These are phyloP conservation scores for Pachypanchax playfairii DNA, from an alignment of 2,113 vertebrate species.

Conservation along the genomic window DNA sequence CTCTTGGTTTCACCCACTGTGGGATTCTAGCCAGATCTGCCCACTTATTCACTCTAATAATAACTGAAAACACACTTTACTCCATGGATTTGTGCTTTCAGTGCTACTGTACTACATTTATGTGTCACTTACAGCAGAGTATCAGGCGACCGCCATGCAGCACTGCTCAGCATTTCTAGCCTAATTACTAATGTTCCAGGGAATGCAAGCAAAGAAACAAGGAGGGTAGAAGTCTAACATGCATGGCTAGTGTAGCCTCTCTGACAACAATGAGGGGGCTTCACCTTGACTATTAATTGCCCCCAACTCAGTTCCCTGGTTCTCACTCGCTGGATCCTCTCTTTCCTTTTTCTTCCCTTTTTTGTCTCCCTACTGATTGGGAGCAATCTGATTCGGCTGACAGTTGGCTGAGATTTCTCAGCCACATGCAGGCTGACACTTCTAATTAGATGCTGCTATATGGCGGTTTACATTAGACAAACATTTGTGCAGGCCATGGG, in stretches of 20 bases:
- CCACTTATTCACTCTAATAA: slow-evolving; percentile 24
- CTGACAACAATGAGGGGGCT: slow-evolving; percentile 71
- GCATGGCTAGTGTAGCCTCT: slow-evolving; percentile 65
- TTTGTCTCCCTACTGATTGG: slow-evolving; percentile 67
- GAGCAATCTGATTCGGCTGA: slow-evolving; percentile 72
- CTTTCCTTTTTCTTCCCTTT: slow-evolving; percentile 50
- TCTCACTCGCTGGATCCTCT: slow-evolving; percentile 59
- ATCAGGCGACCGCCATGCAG: slow-evolving; percentile 46
- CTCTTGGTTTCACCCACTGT: slow-evolving; percentile 46
- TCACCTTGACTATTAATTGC: slow-evolving; percentile 79
- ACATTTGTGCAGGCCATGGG: slow-evolving; percentile 78
- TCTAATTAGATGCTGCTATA: slow-evolving; percentile 80
- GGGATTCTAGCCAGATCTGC: slow-evolving; percentile 41
- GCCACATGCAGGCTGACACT: slow-evolving; percentile 74
- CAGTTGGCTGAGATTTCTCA: slow-evolving; percentile 79
- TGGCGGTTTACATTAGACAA: slow-evolving; percentile 78
- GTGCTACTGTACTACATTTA: slow-evolving; percentile 21
- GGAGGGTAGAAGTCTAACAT: slow-evolving; percentile 66
- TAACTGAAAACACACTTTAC: slow-evolving; percentile 20
- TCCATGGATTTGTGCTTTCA: slow-evolving; percentile 26
- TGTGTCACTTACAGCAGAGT: slow-evolving; percentile 62
- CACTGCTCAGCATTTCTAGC: slow-evolving; percentile 50
- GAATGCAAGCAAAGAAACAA: slow-evolving; percentile 56
- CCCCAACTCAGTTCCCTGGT: slow-evolving; percentile 55
- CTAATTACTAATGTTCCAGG: slow-evolving; percentile 74